A percentile compares a stretch with the other conserved stretches of the same genome.
Conservation (phyloP, 2,113 vertebrate genomes). For the Dolichotis patagonum region DNA sequence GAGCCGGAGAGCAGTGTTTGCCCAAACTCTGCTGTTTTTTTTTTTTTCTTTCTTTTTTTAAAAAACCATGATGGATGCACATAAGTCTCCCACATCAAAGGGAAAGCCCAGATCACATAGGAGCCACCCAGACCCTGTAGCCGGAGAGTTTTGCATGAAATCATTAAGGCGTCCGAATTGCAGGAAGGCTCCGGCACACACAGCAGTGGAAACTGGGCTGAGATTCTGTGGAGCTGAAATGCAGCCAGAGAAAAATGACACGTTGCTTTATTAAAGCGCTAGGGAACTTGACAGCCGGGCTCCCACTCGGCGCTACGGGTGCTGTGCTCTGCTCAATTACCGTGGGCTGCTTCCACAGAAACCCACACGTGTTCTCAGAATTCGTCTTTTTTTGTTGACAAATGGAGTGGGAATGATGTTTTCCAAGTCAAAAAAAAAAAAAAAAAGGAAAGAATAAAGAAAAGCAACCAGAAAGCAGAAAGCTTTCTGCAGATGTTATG, state of each 20-base stretch:
- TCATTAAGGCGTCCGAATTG: conserved; percentile 66
- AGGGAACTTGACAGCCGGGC: conserved; percentile 58
- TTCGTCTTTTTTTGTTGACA: conserved; percentile 50
- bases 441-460: not conserved
- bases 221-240: conserved; percentile 57
- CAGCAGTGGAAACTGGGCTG: not conserved
- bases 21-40: conserved; percentile 40
- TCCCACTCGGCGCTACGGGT: conserved; percentile 66
- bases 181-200: not conserved
- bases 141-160: conserved; percentile 61
- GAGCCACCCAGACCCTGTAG: conserved; percentile 46
- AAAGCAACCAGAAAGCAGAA: not conserved
- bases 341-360: conserved; percentile 54
- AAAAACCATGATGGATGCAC: conserved; percentile 26
- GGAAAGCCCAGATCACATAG: not conserved
- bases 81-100: conserved; percentile 25
- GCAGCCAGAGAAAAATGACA: conserved; percentile 66
- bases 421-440: not conserved
- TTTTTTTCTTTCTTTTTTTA: not conserved
- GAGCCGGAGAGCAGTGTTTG: conserved; percentile 58
- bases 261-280: conserved; percentile 69
- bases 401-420: conserved; percentile 39
- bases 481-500: not conserved
- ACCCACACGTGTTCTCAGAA: conserved; percentile 10
- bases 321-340: conserved; percentile 47